phyloP scores from a whole-genome alignment of 2,888 invertebrate species.

The Azorinus chamasolen region DNA sequence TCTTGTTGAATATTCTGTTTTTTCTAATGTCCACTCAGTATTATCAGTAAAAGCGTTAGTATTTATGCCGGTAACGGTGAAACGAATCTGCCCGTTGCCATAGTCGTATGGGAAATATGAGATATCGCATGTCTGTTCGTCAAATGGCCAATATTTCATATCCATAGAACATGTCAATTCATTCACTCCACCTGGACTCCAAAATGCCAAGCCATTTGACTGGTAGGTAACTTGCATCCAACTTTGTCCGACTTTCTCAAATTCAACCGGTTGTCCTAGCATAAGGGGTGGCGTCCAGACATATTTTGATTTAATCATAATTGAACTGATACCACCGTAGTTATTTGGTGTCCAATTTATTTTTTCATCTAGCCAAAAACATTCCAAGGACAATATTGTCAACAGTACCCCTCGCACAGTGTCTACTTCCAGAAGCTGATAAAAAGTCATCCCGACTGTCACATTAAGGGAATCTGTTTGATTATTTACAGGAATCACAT shows the following conservation, averaged over 20 bases:
- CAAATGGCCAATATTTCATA: too few relatives aligned
- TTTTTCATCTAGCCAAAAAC: too few relatives aligned
- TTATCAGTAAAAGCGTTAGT: background rate
- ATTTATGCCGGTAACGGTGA: background rate
- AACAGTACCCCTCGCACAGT: conserved; percentile 22
- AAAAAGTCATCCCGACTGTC: conserved; percentile 8
- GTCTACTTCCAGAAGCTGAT: conserved; percentile 23
- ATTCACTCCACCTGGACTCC: conserved; percentile 12
- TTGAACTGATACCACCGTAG: conserved; percentile 15
- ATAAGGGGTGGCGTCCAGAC: conserved; percentile 39
- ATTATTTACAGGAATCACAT: conserved; percentile 24
- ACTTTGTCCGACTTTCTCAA: conserved; percentile 5
- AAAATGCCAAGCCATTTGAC: conserved; percentile 13
- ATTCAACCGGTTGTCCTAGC: conserved; percentile 13
- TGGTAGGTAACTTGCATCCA: conserved; percentile 17
- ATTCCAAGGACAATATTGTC: background rate
- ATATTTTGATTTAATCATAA: conserved; percentile 16
- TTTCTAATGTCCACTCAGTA: conserved; percentile 10
- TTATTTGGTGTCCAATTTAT: conserved; percentile 25
- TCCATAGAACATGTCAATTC: too few relatives aligned
- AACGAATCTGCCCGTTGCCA: background rate
- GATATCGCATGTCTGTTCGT: too few relatives aligned
- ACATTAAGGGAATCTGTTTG: too few relatives aligned
- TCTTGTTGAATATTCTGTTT: background rate
- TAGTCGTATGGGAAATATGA: conserved; percentile 14